Conservation (phyloP, 2,888 invertebrate genomes). For the Leptopilina drosophilae region DNA sequence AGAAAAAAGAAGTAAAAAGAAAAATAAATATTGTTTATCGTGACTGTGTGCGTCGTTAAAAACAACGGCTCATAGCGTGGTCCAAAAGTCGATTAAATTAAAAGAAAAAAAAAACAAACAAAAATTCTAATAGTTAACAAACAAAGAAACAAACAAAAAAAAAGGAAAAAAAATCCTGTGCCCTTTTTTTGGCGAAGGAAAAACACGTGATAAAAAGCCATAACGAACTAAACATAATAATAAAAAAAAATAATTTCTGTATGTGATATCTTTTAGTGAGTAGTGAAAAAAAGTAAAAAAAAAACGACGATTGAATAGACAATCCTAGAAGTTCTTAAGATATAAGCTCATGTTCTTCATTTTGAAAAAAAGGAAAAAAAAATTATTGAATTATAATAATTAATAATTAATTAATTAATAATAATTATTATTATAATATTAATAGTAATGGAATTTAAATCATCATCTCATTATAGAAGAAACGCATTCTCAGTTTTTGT, state of each 20-base stretch:
- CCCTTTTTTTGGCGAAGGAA: conserved; percentile 30
- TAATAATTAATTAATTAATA: not conserved
- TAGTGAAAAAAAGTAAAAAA: conserved; percentile 27
- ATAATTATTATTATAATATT: too few species aligned
- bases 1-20: too few species aligned
- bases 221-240: conserved; percentile 41
- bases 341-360: conserved; percentile 29
- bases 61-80: conserved; percentile 53
- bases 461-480: too few species aligned
- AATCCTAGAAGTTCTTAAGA: conserved; percentile 40
- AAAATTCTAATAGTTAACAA: too few species aligned
- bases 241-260: conserved; percentile 18
- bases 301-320: conserved; percentile 33
- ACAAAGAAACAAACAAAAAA: too few species aligned
- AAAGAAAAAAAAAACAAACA: conserved; percentile 12
- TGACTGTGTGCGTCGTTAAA: conserved; percentile 55
- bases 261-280: conserved; percentile 32
- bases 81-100: conserved; percentile 51
- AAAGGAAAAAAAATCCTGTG: conserved; percentile 20
- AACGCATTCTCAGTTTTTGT: not conserved
- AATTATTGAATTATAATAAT: not conserved
- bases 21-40: conserved; percentile 51
- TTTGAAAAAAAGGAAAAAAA: not conserved
- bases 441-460: too few species aligned
- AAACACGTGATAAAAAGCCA: conserved; percentile 36